Conservation (phyloP, 2,113 vertebrate species). For the Butastur rufipennis region DNA sequence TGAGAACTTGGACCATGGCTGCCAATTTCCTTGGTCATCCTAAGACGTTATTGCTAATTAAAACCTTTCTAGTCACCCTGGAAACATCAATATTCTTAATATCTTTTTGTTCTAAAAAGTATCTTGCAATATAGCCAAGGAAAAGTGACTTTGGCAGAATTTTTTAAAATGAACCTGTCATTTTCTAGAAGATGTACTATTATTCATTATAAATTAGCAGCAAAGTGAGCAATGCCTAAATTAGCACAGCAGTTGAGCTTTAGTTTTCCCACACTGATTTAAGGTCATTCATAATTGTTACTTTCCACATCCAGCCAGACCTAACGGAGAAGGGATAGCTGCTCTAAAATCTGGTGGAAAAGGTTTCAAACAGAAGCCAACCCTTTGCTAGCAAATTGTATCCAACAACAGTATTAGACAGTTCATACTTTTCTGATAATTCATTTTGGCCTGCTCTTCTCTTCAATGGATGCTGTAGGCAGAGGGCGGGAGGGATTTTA, state of each 20-base stretch:
- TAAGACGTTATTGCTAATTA: neutral
- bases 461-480: neutral
- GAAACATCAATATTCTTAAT: neutral
- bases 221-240: neutral
- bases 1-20: neutral
- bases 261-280: neutral
- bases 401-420: neutral
- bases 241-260: neutral
- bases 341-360: neutral
- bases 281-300: neutral
- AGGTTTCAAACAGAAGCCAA: neutral
- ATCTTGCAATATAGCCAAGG: neutral
- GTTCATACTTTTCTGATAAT: neutral
- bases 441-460: neutral
- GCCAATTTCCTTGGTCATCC: neutral
- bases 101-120: neutral
- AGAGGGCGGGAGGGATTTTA: neutral
- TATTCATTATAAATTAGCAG: neutral
- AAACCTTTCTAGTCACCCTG: neutral
- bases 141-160: neutral
- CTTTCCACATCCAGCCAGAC: neutral
- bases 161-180: neutral
- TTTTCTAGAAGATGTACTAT: neutral
- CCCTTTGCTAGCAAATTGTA: neutral
- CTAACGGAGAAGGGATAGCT: neutral